These are phyloP conservation scores for Hyposmocoma kahamanoa DNA, from an alignment of 1,140 invertebrate species.

Conservation along the genomic window DNA sequence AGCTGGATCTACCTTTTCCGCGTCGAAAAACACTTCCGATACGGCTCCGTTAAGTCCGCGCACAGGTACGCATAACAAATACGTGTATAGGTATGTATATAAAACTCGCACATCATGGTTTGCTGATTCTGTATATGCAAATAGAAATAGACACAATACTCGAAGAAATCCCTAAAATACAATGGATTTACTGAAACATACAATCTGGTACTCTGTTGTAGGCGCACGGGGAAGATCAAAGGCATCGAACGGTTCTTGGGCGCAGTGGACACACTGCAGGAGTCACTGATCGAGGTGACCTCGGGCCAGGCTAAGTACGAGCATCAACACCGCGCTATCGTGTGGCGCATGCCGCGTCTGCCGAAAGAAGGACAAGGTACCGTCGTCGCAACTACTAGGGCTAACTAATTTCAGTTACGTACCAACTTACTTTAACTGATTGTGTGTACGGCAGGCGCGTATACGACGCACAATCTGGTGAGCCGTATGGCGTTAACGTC, in stretches of 20 bases:
- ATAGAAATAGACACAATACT: no score
- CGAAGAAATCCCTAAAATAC: no score
- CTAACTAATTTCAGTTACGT: conserved; percentile 28
- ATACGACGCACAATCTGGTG: conserved; percentile 95
- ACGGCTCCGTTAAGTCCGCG: conserved; percentile 98
- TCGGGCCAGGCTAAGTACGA: conserved; percentile 99
- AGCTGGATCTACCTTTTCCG: conserved; percentile 99
- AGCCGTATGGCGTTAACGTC: conserved; percentile 95
- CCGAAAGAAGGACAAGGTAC: conserved; percentile 98
- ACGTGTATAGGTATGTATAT: no score
- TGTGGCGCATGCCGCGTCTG: conserved; percentile 97
- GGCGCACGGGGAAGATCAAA: conserved; percentile 92
- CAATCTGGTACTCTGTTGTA: no score
- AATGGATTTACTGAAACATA: no score
- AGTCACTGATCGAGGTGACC: conserved; percentile 97
- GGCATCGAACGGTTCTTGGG: conserved; percentile 96
- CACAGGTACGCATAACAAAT: conserved; percentile 81
- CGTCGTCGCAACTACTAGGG: conserved; percentile 1
- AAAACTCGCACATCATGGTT: no score
- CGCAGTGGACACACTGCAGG: conserved; percentile 91
- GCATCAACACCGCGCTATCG: conserved; percentile 96
- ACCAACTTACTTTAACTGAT: background rate
- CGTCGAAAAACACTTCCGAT: conserved; percentile 98
- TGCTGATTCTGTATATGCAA: no score
- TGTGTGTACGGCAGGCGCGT: conserved; percentile 86